A percentile compares a stretch with the other conserved stretches of the same genome.
These are phyloP conservation scores for Amblyraja radiata DNA, from an alignment of 2,797 vertebrate species.

Conservation along the genomic window DNA sequence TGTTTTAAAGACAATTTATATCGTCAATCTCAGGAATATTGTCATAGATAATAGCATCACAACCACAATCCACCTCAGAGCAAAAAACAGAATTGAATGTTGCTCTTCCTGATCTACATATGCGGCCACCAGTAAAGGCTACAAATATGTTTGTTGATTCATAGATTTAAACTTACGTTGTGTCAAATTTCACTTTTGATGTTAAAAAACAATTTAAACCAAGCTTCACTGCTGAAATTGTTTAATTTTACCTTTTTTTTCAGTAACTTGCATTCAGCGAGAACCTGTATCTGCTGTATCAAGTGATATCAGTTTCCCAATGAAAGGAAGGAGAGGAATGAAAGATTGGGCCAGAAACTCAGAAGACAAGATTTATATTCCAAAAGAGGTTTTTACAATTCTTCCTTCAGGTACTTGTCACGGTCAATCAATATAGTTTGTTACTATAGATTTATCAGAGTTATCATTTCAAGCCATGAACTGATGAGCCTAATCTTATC, in stretches of 20 bases:
- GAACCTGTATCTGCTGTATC: constrained; percentile 90
- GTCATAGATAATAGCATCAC: neutral
- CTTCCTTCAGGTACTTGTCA: constrained; percentile 65
- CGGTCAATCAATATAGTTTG: neutral
- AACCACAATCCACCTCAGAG: neutral
- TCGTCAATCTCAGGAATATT: neutral
- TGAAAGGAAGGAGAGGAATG: constrained; percentile 92
- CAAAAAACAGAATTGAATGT: neutral
- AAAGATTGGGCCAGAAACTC: constrained; percentile 95
- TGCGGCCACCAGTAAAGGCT: neutral
- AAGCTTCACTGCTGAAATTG: neutral
- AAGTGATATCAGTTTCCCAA: constrained; percentile 95
- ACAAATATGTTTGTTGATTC: neutral
- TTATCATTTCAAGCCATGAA: no score
- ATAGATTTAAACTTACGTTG: neutral
- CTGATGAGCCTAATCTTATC: constrained; percentile 39
- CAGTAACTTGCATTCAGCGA: constrained; percentile 93
- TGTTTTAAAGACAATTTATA: neutral
- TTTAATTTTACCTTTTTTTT: neutral
- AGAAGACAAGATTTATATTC: constrained; percentile 93
- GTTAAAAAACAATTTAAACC: neutral
- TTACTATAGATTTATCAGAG: no score
- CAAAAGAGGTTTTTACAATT: constrained; percentile 86
- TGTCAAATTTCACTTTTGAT: neutral
- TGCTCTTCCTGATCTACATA: neutral